Base-by-base conservation (phyloP, 2,888 invertebrate species). In the Dasypolia templi region DNA sequence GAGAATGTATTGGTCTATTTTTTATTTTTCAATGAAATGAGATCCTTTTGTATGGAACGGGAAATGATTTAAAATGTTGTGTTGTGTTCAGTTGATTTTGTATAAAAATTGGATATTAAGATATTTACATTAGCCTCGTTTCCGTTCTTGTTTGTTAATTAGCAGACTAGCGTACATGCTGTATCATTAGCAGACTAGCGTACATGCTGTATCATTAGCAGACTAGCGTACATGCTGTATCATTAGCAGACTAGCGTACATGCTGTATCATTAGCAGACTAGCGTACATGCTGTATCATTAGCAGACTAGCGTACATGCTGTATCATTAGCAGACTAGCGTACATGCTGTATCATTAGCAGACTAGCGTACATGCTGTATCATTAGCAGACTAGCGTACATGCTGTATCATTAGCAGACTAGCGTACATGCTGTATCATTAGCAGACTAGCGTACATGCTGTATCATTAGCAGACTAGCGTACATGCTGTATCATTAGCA, bases 11-110 rank as follows among this genome's bases (percentile, higher is more conserved):
- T 56, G 11, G 9, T 2, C 32, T 19, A 44, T 64, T 68, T 64
- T 68, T 59, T 55, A 59, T 63, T 75, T 75, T 75, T 11, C 26
- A 35, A 44, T 26, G 26, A 19, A 14, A 39, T 22, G n/a, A 53
- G 3, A 22, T 39, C 39, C 56, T 61, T 75, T 62, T 75, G 6
- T 35, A 19, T 49, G 32, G 32, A 49, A 9, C n/a, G 61, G 32
- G 14, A 46, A 42, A 32, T 22, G 39, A 75, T 14, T 46, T 17
- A n/a, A 32, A 19, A 17, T 22, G 22, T 29, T 39, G 26, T 26
- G n/a, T 42, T 19, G 26, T 26, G n/a, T 42, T 19, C 11, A 19
- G 6, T 35, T n/a, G 35, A 5, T 42, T 75, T 62, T 39, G 6
- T n/a, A 26, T 19, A 17, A 46, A 12, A 26, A 49, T 56, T 22